Evolutionary conservation across 2,888 invertebrate species (phyloP), one percentile per base, ranked within the genome.

Genomic region (Monochamus alternatus): DNA sequence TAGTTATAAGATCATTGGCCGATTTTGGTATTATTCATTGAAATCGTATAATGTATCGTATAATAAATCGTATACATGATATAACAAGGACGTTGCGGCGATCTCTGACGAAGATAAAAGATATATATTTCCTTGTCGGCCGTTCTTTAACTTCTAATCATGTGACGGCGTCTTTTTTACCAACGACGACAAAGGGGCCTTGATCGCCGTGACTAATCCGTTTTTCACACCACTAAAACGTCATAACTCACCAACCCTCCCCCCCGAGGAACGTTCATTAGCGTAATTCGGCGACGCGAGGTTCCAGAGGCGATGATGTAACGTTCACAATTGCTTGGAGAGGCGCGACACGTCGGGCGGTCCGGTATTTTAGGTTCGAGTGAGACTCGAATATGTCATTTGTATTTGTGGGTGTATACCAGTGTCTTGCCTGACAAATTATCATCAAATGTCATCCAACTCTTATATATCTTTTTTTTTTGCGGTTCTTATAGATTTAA

Each of bases 171-270:
- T 47, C 47, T 47, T 47, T 9, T 47, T 12, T 2, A 38, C 38
- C 38, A 38, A 5, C 38, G 38, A 38, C 38, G 38, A 38, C 38
- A 38, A 38, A 5, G 38, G 32, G 60, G n/a, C 60, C 31, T n/a
- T 32, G 76, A 72, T 74, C 70, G 64, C 55, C 74, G 78, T 79
- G 80, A 79, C 81, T 80, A 82, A 82, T 82, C 81, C 79, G 78
- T 80, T 82, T 38, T 81, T 81, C 81, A 77, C 81, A 79, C 78
- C 79, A 79, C 79, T 79, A 78, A 81, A 81, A 78, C 78, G 80
- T 79, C 81, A 81, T 82, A 81, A 81, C 80, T 80, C 81, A 80
- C 78, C 74, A 75, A 78, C 77, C 79, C 80, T 74, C 68, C 74
- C 10, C 22, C 69, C 12, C 55, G 12, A 43, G 55, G 66, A 65